phyloP scores from a whole-genome alignment of 64 coral and sea anemone species.

The Hydrozoanthus tunicans region DNA sequence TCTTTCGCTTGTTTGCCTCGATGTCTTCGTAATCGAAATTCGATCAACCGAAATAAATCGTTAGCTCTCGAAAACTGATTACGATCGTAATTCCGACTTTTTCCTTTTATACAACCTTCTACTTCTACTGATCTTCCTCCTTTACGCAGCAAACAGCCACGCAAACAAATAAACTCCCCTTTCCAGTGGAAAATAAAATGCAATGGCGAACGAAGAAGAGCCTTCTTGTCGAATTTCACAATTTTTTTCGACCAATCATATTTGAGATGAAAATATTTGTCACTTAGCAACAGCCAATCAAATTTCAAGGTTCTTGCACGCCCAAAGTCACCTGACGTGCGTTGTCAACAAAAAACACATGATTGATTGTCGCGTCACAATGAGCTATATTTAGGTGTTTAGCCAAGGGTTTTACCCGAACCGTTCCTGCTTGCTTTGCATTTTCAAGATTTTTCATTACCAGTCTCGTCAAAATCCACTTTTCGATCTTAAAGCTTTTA shows the following conservation, averaged over 20 bases:
- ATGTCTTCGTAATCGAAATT: slow-evolving; percentile 9
- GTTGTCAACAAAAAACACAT: slow-evolving; percentile 54
- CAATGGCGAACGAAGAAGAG: slow-evolving; percentile 19
- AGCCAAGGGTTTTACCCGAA: slow-evolving; percentile 53
- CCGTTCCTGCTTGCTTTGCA: slow-evolving; percentile 35
- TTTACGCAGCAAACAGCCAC: slow-evolving; percentile 13
- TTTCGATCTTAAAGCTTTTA: neutral
- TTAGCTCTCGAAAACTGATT: neutral
- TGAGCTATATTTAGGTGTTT: slow-evolving; percentile 46
- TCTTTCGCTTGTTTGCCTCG: slow-evolving; percentile 36
- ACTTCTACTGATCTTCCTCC: neutral
- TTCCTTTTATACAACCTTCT: neutral
- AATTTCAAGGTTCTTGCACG: slow-evolving; percentile 25
- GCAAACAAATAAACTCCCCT: neutral
- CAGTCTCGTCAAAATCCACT: neutral
- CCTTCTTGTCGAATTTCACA: slow-evolving; percentile 35
- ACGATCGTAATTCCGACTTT: neutral
- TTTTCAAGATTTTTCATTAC: neutral
- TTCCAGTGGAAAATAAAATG: slow-evolving; percentile 18
- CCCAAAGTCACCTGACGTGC: slow-evolving; percentile 66
- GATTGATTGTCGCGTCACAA: slow-evolving; percentile 37
- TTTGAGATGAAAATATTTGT: slow-evolving; percentile 42
- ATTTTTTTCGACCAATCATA: slow-evolving; percentile 59
- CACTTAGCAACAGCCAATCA: slow-evolving; percentile 87
- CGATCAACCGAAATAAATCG: neutral